Base-by-base conservation (phyloP, 30 jellyfish, hydroid and myxozoan species). In the Phacellophora camtschatica region DNA sequence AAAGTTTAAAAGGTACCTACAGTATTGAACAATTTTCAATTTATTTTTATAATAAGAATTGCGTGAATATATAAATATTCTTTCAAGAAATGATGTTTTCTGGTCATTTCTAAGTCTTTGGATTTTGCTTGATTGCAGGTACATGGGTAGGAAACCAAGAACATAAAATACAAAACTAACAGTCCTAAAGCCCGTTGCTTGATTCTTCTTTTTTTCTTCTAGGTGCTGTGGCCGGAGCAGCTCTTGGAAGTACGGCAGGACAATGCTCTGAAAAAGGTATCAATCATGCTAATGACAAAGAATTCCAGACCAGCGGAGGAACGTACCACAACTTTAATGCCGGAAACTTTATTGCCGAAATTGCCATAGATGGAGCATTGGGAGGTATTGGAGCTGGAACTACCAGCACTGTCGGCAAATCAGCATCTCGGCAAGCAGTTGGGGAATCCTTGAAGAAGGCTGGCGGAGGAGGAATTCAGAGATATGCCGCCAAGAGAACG, bases 171-270 rank as follows among this genome's bases (percentile, higher is more conserved):
- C 30, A 12, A 16, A 49, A 27, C 64, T 49, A 5, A 49, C 2
- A 3, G 2, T 12, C 5, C 5, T 49, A 49, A 12, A 3, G 30
- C 18, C 18, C 18, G 4, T 6, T 16, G 4, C 3, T 6, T 33
- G 11, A 18, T 12, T 5, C 28, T 9, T 25, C 5, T 24, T 32
- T n/a, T 64, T 30, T 29, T 4, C 48, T 46, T 18, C 24, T 53
- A 54, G 87, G 87, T 1, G 77, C 66, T 2, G 87, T 49, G 24
- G 87, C 87, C 10, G 87, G 87, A 4, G 87, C 77, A 20, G 87
- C 67, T 1, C 57, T 36, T 23, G 87, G 77, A 36, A 74, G 87
- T 43, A 62, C 66, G 4, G 87, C 87, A 53, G 87, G 87, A 13
- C 87, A 74, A 35, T 74, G 87, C 36, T 33, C 87, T 4, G 87